Evolutionary conservation across 1,140 invertebrate genomes (phyloP).

Genomic region (Brachionus calyciflorus): DNA sequence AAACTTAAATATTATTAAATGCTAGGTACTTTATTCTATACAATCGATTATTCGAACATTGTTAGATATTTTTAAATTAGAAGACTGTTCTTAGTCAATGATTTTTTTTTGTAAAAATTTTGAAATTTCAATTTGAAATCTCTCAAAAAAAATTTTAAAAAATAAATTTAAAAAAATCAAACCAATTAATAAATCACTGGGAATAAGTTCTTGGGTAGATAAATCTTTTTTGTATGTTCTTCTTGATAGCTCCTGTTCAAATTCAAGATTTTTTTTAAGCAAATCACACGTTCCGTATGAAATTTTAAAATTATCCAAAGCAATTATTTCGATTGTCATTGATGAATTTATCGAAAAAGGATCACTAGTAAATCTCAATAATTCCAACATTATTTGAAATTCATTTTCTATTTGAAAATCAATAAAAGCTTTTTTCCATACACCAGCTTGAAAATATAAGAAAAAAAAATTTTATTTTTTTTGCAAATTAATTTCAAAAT

Average conservation of each 20-base stretch:
- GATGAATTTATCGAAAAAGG: conserved; percentile 10
- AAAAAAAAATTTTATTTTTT: not conserved
- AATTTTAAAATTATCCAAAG: conserved; percentile 28
- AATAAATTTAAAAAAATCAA: too few species aligned
- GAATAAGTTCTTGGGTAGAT: too few species aligned
- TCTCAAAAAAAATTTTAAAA: too few species aligned
- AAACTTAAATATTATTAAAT: too few species aligned
- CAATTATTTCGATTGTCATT: not conserved
- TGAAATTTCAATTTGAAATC: too few species aligned
- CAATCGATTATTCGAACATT: too few species aligned
- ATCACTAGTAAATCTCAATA: not conserved
- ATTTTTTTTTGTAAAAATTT: too few species aligned
- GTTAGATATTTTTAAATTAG: too few species aligned
- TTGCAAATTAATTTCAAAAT: too few species aligned
- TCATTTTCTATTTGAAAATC: conserved; percentile 27
- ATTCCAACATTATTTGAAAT: conserved; percentile 8
- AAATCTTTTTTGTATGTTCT: not conserved
- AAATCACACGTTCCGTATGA: conserved; percentile 4
- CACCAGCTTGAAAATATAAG: not conserved
- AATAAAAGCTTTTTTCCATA: conserved; percentile 23
- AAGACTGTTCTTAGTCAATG: too few species aligned
- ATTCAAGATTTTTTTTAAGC: conserved; percentile 2
- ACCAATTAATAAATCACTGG: too few species aligned
- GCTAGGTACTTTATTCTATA: too few species aligned
- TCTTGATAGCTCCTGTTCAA: not conserved